phyloP scores from a whole-genome alignment of 2,888 invertebrate species.

The Glyphotaelius pellucidus region DNA sequence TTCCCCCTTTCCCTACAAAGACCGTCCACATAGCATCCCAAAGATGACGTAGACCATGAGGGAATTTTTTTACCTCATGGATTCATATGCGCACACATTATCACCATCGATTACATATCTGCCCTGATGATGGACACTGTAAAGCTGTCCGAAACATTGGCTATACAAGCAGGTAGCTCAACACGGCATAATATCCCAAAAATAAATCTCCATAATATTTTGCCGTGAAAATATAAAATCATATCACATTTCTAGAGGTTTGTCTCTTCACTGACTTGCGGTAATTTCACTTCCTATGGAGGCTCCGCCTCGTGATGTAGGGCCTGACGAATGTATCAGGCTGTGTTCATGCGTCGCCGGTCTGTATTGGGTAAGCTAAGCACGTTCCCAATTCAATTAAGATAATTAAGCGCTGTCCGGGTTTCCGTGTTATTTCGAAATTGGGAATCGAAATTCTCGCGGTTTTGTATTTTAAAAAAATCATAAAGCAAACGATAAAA shows the following conservation, averaged over 20 bases:
- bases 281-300: not conserved
- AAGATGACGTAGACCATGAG: no score
- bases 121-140: no score
- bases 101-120: no score
- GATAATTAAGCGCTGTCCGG: conserved; percentile 47
- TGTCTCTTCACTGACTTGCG: not conserved
- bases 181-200: no score
- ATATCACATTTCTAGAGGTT: not conserved
- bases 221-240: no score
- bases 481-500: not conserved
- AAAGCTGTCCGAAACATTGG: no score
- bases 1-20: no score
- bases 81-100: no score
- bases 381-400: conserved; percentile 53
- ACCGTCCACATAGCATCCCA: no score
- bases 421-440: conserved; percentile 8
- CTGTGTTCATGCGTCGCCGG: not conserved
- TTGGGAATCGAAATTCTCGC: conserved; percentile 5
- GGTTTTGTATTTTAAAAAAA: not conserved
- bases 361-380: not conserved
- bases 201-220: no score
- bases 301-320: not conserved
- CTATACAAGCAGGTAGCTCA: no score
- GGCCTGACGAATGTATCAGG: not conserved
- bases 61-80: no score